These are phyloP conservation scores for Spermophilus dauricus DNA, from an alignment of 2,113 vertebrate species.

Conservation along the genomic window DNA sequence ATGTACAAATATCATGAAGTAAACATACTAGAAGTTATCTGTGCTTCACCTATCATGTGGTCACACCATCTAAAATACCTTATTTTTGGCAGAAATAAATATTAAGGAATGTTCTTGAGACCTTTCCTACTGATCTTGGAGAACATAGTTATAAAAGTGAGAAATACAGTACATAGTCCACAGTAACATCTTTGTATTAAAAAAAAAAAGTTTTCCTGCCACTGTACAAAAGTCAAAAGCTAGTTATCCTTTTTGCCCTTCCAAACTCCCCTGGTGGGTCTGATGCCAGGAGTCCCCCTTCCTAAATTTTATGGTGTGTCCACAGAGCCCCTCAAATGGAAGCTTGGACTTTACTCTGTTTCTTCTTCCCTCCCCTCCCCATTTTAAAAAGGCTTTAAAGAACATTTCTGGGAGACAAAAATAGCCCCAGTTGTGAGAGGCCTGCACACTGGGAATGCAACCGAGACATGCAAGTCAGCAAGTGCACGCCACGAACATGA, in stretches of 20 bases:
- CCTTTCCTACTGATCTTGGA: not conserved
- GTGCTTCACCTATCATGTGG: not conserved
- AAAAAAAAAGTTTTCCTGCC: conserved; percentile 54
- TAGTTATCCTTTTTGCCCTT: conserved; percentile 14
- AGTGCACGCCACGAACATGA: conserved; percentile 49
- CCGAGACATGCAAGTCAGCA: conserved; percentile 74
- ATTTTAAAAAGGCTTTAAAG: conserved; percentile 75
- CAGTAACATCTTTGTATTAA: not conserved
- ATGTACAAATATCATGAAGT: not conserved
- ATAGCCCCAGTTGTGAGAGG: conserved; percentile 73
- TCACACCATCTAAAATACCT: not conserved
- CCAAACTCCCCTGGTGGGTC: not conserved
- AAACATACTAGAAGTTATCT: not conserved
- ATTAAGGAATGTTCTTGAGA: not conserved
- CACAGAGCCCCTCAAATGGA: not conserved
- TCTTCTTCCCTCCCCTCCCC: conserved; percentile 47
- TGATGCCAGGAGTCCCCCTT: not conserved
- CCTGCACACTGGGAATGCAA: conserved; percentile 78
- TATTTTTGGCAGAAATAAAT: not conserved
- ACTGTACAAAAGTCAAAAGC: conserved; percentile 20
- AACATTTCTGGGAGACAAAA: conserved; percentile 50
- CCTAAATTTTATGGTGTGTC: not conserved
- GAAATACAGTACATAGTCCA: not conserved
- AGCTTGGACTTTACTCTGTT: not conserved
- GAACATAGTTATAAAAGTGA: not conserved